phyloP scores from a whole-genome alignment of 2,113 vertebrate species.

The Heteronetta atricapilla region DNA sequence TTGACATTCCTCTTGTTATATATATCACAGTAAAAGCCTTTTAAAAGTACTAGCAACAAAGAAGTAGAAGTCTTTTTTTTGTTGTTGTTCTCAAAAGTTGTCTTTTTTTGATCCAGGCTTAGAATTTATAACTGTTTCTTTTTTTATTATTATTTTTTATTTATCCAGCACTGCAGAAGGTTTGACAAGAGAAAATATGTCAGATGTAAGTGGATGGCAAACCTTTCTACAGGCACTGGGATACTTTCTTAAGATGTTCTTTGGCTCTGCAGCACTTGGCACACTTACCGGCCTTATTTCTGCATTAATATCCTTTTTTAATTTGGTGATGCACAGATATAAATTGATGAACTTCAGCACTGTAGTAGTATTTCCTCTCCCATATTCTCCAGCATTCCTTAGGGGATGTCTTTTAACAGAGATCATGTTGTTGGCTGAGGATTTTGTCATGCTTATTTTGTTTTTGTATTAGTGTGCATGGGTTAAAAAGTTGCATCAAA shows the following conservation, averaged over 20 bases:
- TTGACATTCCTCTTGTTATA: conserved; percentile 56
- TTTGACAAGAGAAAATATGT: conserved; percentile 88
- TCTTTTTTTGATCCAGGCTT: conserved; percentile 26
- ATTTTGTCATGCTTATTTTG: neutral
- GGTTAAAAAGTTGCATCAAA: conserved; percentile 11
- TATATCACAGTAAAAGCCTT: conserved; percentile 62
- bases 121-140: conserved; percentile 28
- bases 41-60: conserved; percentile 55
- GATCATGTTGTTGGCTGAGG: neutral
- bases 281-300: conserved; percentile 98
- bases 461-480: neutral
- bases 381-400: neutral
- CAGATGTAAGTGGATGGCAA: conserved; percentile 91
- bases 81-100: conserved; percentile 9
- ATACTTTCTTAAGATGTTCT: conserved; percentile 99
- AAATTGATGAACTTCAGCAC: neutral
- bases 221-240: conserved; percentile 93
- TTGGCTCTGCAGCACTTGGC: conserved; percentile 95
- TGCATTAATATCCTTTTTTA: conserved; percentile 91
- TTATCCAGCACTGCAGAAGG: conserved; percentile 93
- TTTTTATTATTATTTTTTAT: conserved; percentile 32
- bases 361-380: neutral
- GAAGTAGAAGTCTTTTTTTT: conserved; percentile 13
- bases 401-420: neutral
- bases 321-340: neutral